Conservation (phyloP, 2,797 vertebrate species). For the Myotis pilosus region DNA sequence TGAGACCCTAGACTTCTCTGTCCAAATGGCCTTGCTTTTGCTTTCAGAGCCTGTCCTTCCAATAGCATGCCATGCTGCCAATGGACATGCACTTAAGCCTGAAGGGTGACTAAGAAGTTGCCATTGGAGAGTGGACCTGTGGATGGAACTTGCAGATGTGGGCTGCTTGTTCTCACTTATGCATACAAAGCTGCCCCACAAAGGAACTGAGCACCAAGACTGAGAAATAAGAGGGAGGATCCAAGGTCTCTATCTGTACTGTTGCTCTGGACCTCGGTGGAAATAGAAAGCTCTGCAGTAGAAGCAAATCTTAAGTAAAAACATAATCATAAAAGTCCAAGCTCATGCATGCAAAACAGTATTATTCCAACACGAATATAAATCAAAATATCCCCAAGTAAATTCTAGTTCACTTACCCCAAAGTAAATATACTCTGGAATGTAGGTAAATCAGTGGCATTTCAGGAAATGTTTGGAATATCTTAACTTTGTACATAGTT, state of each 20-base stretch:
- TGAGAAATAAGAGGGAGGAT: background rate
- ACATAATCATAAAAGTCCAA: background rate
- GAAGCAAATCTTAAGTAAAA: slow-evolving; percentile 33
- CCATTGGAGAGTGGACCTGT: background rate
- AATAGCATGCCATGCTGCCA: background rate
- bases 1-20: background rate
- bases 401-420: background rate
- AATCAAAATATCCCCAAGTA: background rate
- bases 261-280: background rate
- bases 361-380: background rate
- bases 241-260: background rate
- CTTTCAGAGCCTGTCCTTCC: background rate
- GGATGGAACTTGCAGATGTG: background rate
- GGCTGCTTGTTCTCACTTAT: background rate
- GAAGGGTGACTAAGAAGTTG: background rate
- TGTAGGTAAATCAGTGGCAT: slow-evolving; percentile 13
- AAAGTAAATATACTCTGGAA: slow-evolving; percentile 29
- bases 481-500: slow-evolving; percentile 15
- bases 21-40: background rate
- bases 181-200: background rate
- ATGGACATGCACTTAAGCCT: background rate
- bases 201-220: background rate
- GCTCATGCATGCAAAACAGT: background rate
- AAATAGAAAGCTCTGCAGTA: background rate
- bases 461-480: slow-evolving; percentile 49